Evolutionary conservation across 2,113 vertebrate genomes (phyloP), one percentile per base, ranked within the genome.

Genomic region (Meleagris gallopavo): DNA sequence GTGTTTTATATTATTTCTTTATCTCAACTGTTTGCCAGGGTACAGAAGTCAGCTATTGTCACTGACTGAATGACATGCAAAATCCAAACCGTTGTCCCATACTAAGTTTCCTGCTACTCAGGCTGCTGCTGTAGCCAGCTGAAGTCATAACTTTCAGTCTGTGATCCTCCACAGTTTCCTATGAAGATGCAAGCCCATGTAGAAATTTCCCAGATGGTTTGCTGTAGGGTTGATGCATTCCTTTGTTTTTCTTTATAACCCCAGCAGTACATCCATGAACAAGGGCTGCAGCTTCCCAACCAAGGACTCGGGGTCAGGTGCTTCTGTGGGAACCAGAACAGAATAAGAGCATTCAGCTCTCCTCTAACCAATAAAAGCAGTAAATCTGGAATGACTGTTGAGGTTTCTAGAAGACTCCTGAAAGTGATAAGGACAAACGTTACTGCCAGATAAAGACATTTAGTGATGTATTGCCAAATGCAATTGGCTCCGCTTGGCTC

Each of bases 1-100:
- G 54, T 3, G 14, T 20, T 92, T 80, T 66, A 29, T 12, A 83
- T 91, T 55, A 15, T 57, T 86, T 86, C 89, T 64, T 89, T 67
- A 93, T 57, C 34, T 91, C 61, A 38, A 32, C 36, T 79, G 55
- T 80, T 75, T 93, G 81, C 69, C n/a, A 82, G 48, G 58, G 54
- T 76, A 57, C 81, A 82, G 90, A 86, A 89, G 9, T 2, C 36
- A 92, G 46, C 62, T 60, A 10, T 18, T 41, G 66, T 58, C 74
- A 85, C 58, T 80, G 89, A 91, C 82, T 90, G 86, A 94, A 85
- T 82, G 86, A 91, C 55, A 29, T 40, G 92, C 84, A 58, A 36
- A 86, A 72, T 69, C 22, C 40, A 92, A 84, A 80, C 3, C 72
- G 13, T 86, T 82, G 84, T 29, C 74, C 74, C 4, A 0, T 34